phyloP scores from a whole-genome alignment of 2,797 vertebrate species.

The Aeoliscus strigatus region DNA sequence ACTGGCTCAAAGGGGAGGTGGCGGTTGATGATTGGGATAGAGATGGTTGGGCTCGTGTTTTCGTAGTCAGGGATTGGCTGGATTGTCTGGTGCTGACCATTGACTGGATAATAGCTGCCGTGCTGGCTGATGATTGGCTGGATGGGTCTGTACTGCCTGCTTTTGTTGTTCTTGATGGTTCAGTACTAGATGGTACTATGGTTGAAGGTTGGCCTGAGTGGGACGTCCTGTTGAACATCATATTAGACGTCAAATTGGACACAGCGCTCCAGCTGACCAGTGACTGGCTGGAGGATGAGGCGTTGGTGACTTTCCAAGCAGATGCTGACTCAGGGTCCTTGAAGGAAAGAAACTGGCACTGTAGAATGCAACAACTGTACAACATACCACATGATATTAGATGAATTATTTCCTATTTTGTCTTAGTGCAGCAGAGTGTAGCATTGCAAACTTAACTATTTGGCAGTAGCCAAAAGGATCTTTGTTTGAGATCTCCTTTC shows the following conservation, averaged over 20 bases:
- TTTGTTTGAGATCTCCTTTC: too few relatives aligned
- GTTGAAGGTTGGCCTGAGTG: conserved; percentile 16
- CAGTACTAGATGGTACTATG: too few relatives aligned
- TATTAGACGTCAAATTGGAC: conserved; percentile 18
- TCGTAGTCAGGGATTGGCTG: not conserved
- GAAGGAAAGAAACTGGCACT: conserved; percentile 30
- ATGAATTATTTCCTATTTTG: too few relatives aligned
- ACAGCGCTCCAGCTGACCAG: conserved; percentile 3
- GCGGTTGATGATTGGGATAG: not conserved
- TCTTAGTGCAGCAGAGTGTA: too few relatives aligned
- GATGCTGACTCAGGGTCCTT: conserved; percentile 51
- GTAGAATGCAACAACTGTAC: too few relatives aligned
- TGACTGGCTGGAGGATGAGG: conserved; percentile 21
- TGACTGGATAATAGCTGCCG: not conserved
- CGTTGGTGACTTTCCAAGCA: conserved; percentile 40
- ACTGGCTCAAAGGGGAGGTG: not conserved
- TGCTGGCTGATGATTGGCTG: not conserved
- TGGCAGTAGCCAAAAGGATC: too few relatives aligned
- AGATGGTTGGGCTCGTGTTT: not conserved
- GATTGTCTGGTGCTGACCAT: not conserved
- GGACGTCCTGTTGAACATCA: conserved; percentile 15
- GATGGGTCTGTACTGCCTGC: not conserved
- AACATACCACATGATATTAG: too few relatives aligned
- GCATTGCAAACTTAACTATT: too few relatives aligned
- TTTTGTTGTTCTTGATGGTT: not conserved